Base-by-base conservation (phyloP, 2,797 vertebrate species). In the Tangara arthus region DNA sequence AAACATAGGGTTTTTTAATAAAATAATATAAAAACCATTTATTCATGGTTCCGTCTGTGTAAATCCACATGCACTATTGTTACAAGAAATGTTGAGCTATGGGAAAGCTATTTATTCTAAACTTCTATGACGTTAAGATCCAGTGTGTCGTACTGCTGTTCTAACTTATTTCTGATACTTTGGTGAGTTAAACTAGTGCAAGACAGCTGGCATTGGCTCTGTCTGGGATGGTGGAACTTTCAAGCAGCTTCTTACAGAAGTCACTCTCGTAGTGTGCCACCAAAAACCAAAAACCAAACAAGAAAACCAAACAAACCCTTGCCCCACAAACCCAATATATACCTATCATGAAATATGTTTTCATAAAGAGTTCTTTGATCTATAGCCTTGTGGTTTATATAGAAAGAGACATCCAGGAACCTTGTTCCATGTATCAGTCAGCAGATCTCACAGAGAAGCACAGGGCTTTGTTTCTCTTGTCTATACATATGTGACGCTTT, bases 1-100 rank as follows among this genome's bases (percentile, higher is more conserved):
- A 65, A 3, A 53, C 44, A 17, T 64, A 1, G 1, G 0, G 0
- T 32, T 82, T 60, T 50, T 53, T 11, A 17, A 12, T 61, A 42
- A 65, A 69, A 55, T 61, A 78, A 56, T 28, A 21, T 35, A 1
- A 16, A 82, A 59, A 81, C 4, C 4, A 57, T 10, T n/a, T 85
- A 68, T 92, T 93, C 17, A 13, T 28, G 9, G 16, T 34, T 59
- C 4, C 0, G 0, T 49, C 7, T 63, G 3, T 28, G 42, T 68
- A 87, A 87, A 59, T 39, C 26, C 16, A 15, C 26, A 6, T 1
- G 73, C 26, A 46, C 5, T 69, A n/a, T 34, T 60, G 10, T 35
- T 56, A 59, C n/a, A 5, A 86, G 49, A 57, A 78, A 11, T 37
- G 16, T n/a, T 83, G 34, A 86, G 9, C 19, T 64, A 27, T 80